Percentiles rank a stretch among this genome's conserved stretches.
Evolutionary conservation across 1,140 invertebrate genomes (phyloP).

Genomic region (Tribolium castaneum): DNA sequence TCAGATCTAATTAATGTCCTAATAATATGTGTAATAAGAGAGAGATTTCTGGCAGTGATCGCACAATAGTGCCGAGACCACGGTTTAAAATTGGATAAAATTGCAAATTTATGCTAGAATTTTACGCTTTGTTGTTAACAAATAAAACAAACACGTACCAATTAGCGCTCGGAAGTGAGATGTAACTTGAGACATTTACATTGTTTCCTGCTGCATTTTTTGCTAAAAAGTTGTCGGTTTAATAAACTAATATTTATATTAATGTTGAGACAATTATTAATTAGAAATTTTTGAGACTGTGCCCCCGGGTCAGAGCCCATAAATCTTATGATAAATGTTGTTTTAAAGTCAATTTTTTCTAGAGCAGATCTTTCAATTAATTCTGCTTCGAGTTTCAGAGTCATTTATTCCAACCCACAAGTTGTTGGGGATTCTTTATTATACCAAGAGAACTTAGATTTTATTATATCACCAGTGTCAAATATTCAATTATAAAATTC

Average conservation of each 20-base stretch:
- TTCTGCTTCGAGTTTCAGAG: background rate
- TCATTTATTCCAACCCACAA: background rate
- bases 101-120: constrained; percentile 17
- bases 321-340: constrained; percentile 21
- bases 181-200: background rate
- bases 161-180: background rate
- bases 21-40: constrained; percentile 11
- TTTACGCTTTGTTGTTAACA: constrained; percentile 24
- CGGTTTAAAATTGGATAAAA: background rate
- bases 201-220: background rate
- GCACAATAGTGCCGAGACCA: too few relatives aligned
- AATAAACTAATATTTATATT: background rate
- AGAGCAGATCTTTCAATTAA: constrained; percentile 1
- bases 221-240: background rate
- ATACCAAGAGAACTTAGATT: too few relatives aligned
- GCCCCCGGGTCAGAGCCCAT: background rate
- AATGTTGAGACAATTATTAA: background rate
- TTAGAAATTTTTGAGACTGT: constrained; percentile 1
- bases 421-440: background rate
- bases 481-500: background rate
- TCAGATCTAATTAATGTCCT: constrained; percentile 29
- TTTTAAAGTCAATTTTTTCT: background rate
- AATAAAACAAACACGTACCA: constrained; percentile 6
- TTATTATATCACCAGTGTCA: background rate
- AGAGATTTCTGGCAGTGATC: background rate